Conservation (phyloP, 2,113 vertebrate species). For the Eulacestoma nigropectus region DNA sequence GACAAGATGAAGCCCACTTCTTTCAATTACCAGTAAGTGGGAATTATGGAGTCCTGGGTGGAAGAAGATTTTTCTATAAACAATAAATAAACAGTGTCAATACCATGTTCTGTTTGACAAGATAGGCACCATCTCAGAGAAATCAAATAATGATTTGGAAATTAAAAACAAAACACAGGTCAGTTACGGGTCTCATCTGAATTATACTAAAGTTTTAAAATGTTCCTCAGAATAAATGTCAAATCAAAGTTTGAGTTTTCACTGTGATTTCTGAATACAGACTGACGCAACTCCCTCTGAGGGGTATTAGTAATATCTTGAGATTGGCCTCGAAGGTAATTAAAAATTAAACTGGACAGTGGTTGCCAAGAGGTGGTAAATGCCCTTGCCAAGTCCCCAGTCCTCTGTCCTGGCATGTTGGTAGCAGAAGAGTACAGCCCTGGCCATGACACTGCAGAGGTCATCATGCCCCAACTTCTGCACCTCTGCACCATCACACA, state of each 20-base stretch:
- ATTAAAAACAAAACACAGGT: not conserved
- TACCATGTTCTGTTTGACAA: not conserved
- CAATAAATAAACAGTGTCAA: not conserved
- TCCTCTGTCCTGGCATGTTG: not conserved
- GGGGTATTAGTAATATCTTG: not conserved
- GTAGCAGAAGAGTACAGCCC: not conserved
- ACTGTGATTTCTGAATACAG: not conserved
- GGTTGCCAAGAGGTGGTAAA: not conserved
- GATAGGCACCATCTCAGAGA: not conserved
- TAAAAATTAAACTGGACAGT: constrained; percentile 37
- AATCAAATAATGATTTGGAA: not conserved
- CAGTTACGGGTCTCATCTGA: not conserved
- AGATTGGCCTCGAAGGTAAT: not conserved
- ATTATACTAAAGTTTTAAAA: not conserved
- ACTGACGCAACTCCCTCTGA: not conserved
- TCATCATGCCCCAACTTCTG: not conserved
- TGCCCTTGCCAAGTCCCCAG: not conserved
- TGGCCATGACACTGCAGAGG: not conserved
- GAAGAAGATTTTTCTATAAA: not conserved
- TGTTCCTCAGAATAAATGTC: not conserved
- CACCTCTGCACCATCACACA: accelerated
- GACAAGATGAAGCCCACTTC: not conserved
- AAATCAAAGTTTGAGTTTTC: constrained; percentile 30
- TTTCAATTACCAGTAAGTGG: not conserved
- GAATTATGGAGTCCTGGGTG: not conserved